These are phyloP conservation scores for Tetanocera ferruginea DNA, from an alignment of 2,888 invertebrate species.

Conservation along the genomic window DNA sequence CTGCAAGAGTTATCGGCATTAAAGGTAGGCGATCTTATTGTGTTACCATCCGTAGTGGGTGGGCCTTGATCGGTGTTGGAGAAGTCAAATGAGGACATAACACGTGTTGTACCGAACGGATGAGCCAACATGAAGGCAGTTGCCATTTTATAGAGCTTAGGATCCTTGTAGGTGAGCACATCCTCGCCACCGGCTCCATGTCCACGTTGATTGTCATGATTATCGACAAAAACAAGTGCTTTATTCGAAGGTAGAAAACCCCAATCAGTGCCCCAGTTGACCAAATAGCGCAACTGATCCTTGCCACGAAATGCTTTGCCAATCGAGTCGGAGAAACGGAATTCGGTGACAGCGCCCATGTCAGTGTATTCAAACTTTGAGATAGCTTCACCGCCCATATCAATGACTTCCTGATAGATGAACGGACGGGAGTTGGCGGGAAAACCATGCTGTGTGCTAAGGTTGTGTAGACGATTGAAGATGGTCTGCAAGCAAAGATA, in stretches of 20 bases:
- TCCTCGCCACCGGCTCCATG: conserved; percentile 75
- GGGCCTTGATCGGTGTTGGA: conserved; percentile 76
- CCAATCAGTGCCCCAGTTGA: conserved; percentile 79
- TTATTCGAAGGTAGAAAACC: conserved; percentile 74
- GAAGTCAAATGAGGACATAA: conserved; percentile 91
- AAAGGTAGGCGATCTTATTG: conserved; percentile 77
- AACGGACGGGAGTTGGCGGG: conserved; percentile 75
- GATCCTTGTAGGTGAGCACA: conserved; percentile 79
- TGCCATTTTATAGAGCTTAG: conserved; percentile 82
- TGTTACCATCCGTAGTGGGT: conserved; percentile 75
- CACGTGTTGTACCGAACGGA: conserved; percentile 82
- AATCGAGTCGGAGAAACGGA: conserved; percentile 71
- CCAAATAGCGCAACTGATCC: conserved; percentile 76
- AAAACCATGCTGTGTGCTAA: conserved; percentile 78
- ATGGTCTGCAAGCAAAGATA: conserved; percentile 49
- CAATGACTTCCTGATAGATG: conserved; percentile 84
- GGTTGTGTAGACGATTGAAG: conserved; percentile 74
- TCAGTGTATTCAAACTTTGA: conserved; percentile 71
- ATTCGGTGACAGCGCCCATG: conserved; percentile 82
- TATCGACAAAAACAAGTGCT: conserved; percentile 87
- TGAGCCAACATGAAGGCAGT: conserved; percentile 91
- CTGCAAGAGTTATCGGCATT: conserved; percentile 74
- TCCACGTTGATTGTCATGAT: conserved; percentile 92
- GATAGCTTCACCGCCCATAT: conserved; percentile 73
- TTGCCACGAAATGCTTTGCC: conserved; percentile 73